Conservation (phyloP, 2,113 vertebrate genomes). For the Elachura formosa region DNA sequence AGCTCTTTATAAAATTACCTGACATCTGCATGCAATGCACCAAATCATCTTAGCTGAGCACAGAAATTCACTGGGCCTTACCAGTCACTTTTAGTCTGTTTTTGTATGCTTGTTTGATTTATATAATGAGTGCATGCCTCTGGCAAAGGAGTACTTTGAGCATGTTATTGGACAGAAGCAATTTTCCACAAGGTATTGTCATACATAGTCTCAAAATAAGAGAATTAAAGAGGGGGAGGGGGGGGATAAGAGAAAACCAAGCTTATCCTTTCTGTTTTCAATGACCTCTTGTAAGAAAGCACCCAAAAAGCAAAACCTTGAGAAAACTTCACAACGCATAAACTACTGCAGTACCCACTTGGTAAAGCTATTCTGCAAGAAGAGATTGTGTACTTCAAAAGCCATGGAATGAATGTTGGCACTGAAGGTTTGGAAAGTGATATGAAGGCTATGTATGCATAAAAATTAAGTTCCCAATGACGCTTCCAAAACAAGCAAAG, state of each 20-base stretch:
- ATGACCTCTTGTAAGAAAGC: neutral
- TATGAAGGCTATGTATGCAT: neutral
- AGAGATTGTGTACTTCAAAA: neutral
- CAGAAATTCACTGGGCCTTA: constrained; percentile 80
- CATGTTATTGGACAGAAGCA: constrained; percentile 64
- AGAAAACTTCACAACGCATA: neutral
- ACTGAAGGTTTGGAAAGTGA: neutral
- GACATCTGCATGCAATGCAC: constrained; percentile 86
- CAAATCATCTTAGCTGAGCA: constrained; percentile 69
- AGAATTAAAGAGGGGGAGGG: neutral
- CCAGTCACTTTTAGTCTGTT: constrained; percentile 70
- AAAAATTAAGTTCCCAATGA: neutral
- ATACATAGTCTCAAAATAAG: constrained; percentile 42
- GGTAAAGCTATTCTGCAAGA: neutral
- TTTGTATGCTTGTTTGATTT: constrained; percentile 77
- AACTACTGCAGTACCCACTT: neutral
- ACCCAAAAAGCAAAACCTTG: neutral
- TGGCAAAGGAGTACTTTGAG: constrained; percentile 69
- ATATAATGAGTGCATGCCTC: constrained; percentile 78
- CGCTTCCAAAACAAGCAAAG: neutral
- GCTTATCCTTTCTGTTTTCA: constrained; percentile 29
- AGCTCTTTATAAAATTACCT: constrained; percentile 87
- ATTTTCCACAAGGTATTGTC: constrained; percentile 71
- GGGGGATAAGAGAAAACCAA: neutral
- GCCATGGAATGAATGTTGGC: neutral